phyloP scores from a whole-genome alignment of 2,113 vertebrate genomes.

The Rhipidura dahli region DNA sequence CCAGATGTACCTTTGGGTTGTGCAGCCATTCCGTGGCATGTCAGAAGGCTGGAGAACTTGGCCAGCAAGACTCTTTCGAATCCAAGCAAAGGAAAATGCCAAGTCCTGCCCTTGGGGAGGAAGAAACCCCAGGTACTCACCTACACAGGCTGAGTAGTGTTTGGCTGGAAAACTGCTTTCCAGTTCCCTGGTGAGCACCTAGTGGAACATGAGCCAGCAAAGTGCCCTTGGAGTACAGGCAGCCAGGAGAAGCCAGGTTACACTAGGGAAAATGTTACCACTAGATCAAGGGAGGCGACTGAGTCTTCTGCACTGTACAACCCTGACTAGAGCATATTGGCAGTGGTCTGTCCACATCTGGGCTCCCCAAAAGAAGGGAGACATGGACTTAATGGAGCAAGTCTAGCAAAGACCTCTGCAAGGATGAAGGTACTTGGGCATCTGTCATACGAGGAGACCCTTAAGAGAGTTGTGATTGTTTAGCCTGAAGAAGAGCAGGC shows the following conservation, averaged over 20 bases:
- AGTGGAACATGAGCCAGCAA: background rate
- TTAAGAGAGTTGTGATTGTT: background rate
- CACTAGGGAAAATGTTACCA: background rate
- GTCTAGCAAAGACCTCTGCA: background rate
- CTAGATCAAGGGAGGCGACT: background rate
- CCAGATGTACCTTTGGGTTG: background rate
- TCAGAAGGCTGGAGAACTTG: background rate
- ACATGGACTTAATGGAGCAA: background rate
- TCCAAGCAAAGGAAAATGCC: background rate
- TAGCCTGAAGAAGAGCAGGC: background rate
- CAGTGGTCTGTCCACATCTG: background rate
- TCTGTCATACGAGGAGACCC: background rate
- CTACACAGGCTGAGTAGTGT: background rate
- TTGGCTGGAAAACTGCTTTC: background rate
- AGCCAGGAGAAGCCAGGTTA: background rate
- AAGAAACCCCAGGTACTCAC: background rate
- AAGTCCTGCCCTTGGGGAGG: background rate
- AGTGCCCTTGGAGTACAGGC: rapidly evolving
- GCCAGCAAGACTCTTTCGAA: background rate
- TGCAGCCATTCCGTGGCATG: background rate
- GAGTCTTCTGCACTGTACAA: background rate
- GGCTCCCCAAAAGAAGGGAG: background rate
- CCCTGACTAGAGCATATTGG: background rate
- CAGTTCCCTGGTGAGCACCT: background rate
- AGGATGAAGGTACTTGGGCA: background rate